These are phyloP conservation scores for Chionoecetes opilio DNA, from an alignment of 1,140 invertebrate genomes.

Conservation along the genomic window DNA sequence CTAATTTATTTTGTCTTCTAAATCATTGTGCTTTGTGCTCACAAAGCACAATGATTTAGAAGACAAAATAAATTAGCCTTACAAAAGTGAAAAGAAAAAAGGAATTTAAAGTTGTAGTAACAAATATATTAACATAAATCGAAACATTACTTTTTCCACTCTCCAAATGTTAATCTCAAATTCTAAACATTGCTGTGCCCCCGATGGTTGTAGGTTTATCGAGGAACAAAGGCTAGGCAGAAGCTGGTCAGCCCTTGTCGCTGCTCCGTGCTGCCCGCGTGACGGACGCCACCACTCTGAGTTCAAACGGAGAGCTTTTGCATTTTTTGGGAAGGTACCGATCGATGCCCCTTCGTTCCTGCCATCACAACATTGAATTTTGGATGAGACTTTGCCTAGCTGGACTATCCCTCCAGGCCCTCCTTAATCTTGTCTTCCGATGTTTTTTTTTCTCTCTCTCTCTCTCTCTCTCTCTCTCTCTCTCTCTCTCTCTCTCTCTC, in stretches of 20 bases:
- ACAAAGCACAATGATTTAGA: too few species aligned
- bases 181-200: neutral
- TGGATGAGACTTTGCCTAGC: neutral
- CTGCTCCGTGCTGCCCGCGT: neutral
- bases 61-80: too few species aligned
- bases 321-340: neutral
- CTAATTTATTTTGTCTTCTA: too few species aligned
- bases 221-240: neutral
- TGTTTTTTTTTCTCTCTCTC: neutral
- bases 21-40: too few species aligned
- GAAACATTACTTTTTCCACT: neutral
- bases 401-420: neutral
- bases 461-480: neutral
- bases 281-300: neutral
- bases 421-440: neutral
- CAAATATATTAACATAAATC: too few species aligned
- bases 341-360: neutral
- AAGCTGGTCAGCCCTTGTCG: neutral
- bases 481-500: slow-evolving; percentile 15
- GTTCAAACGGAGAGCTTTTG: neutral
- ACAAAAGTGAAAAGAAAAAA: too few species aligned
- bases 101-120: too few species aligned
- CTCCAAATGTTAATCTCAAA: neutral
- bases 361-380: slow-evolving; percentile 4
- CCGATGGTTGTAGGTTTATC: neutral